Percentiles rank a stretch among this genome's conserved stretches.
Evolutionary conservation across 2,888 invertebrate species (phyloP).

Genomic region (Rhamphomyia laevipes): DNA sequence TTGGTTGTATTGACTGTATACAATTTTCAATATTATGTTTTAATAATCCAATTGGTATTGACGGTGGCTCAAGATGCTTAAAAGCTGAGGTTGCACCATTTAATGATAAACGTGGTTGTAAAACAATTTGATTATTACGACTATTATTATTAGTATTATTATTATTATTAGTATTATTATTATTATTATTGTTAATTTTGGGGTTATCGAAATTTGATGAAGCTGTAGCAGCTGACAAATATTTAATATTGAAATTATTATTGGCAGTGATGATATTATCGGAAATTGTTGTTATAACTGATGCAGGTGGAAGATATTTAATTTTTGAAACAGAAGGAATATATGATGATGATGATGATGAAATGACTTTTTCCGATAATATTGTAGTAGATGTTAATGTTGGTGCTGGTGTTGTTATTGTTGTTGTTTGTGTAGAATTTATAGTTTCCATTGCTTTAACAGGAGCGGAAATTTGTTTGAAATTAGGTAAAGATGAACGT

Average conservation of each 20-base stretch:
- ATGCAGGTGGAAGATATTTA: constrained; percentile 7
- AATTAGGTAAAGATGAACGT: constrained; percentile 10
- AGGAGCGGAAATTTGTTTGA: constrained; percentile 7
- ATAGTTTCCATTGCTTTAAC: no score
- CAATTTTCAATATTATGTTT: constrained; percentile 23
- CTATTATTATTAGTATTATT: constrained; percentile 11
- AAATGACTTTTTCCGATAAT: not conserved
- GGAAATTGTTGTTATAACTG: constrained; percentile 1
- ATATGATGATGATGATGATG: constrained; percentile 4
- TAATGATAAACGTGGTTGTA: constrained; percentile 35
- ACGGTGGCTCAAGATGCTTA: constrained; percentile 25
- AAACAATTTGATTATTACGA: constrained; percentile 30
- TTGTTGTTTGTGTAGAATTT: not conserved
- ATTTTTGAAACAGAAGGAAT: constrained; percentile 10
- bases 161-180: not conserved
- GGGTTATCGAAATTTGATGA: not conserved
- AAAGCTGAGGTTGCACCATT: constrained; percentile 27
- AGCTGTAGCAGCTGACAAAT: not conserved
- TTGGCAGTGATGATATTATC: not conserved
- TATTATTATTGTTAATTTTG: not conserved
- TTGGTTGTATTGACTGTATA: not conserved
- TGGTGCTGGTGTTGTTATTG: constrained; percentile 8
- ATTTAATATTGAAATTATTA: no score
- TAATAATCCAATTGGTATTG: constrained; percentile 15
- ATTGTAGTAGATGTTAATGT: constrained; percentile 9